These are phyloP conservation scores for Oreochromis aureus DNA, from an alignment of 2,113 vertebrate genomes.

Conservation along the genomic window DNA sequence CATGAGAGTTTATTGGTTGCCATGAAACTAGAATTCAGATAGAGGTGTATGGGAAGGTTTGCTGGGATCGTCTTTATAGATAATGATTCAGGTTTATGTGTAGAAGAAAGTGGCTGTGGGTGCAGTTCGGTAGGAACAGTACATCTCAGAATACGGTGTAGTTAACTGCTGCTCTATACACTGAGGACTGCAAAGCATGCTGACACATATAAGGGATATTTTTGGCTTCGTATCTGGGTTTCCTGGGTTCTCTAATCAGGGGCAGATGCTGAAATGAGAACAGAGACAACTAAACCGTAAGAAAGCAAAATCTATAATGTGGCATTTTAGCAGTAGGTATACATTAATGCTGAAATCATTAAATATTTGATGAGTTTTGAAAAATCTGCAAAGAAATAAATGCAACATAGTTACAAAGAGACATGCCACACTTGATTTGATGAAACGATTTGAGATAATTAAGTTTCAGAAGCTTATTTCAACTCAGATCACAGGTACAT, in stretches of 20 bases:
- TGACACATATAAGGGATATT: constrained; percentile 51
- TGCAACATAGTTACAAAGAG: neutral
- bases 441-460: neutral
- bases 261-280: constrained; percentile 36
- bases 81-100: neutral
- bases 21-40: neutral
- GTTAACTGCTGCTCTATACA: neutral
- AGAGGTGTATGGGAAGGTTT: neutral
- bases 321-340: neutral
- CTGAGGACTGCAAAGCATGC: neutral
- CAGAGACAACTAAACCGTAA: neutral
- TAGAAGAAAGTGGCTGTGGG: neutral
- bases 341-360: neutral
- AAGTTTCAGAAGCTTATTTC: neutral
- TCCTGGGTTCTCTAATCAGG: constrained; percentile 19
- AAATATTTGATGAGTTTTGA: neutral
- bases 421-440: neutral
- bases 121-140: neutral
- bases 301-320: neutral
- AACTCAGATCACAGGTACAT: neutral
- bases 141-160: neutral
- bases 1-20: constrained; percentile 2
- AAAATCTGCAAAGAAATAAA: neutral
- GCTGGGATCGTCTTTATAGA: neutral
- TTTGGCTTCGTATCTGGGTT: constrained; percentile 2